Evolutionary conservation across 1,140 invertebrate species (phyloP).

Genomic region (Tetranychus urticae): DNA sequence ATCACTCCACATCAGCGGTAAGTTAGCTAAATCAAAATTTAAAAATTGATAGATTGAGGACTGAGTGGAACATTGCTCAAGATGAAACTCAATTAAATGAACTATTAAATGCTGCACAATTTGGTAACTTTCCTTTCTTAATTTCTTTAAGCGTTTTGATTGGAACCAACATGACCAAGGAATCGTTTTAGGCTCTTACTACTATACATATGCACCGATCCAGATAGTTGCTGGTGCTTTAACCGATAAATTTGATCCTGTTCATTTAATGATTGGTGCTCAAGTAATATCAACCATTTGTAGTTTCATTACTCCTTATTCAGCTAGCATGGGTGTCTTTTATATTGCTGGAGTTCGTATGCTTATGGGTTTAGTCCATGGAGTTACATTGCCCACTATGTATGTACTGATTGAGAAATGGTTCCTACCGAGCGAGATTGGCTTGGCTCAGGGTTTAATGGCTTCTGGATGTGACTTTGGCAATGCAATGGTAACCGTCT

Average conservation of each 20-base stretch:
- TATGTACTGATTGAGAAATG: background rate
- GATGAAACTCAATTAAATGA: too few species aligned
- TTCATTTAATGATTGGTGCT: background rate
- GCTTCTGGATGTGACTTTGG: too few species aligned
- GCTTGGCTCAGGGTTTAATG: too few species aligned
- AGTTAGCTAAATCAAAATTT: too few species aligned
- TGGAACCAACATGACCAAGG: constrained; percentile 4
- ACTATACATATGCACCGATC: constrained; percentile 58
- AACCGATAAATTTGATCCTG: constrained; percentile 31
- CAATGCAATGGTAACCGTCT: too few species aligned
- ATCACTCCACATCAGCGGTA: too few species aligned
- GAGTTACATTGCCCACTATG: background rate
- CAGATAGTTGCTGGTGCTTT: constrained; percentile 55
- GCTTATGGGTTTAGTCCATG: background rate
- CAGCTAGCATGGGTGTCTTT: background rate
- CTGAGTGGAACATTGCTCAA: too few species aligned
- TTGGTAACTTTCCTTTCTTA: too few species aligned
- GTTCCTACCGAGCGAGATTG: background rate
- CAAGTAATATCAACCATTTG: too few species aligned
- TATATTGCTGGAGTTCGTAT: background rate
- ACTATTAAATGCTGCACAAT: too few species aligned
- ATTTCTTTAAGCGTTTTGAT: too few species aligned
- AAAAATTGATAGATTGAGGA: too few species aligned
- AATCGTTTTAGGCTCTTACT: constrained; percentile 52
- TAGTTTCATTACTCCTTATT: background rate